phyloP scores from a whole-genome alignment of 1,140 invertebrate genomes.

The Globodera rostochiensis region DNA sequence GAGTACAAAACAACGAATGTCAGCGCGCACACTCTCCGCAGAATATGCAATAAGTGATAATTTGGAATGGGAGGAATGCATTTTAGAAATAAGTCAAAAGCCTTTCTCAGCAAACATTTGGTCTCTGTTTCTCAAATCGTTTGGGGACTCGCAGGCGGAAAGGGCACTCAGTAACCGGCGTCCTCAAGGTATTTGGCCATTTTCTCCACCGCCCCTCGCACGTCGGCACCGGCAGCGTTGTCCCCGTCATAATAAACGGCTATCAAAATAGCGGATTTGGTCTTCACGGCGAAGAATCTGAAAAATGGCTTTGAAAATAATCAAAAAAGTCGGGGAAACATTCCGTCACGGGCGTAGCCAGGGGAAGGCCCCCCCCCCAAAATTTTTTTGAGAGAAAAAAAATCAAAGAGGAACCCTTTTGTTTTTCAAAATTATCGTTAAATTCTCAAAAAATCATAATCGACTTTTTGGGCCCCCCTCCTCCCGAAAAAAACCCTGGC shows the following conservation, averaged over 20 bases:
- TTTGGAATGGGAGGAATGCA: neutral
- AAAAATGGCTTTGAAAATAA: neutral
- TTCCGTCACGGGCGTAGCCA: no score
- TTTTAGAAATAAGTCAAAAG: neutral
- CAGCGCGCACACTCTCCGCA: neutral
- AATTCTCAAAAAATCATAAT: no score
- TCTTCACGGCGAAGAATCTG: slow-evolving; percentile 59
- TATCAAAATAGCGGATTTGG: slow-evolving; percentile 56
- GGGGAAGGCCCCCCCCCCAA: no score
- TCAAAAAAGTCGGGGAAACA: neutral
- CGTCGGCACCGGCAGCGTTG: slow-evolving; percentile 49
- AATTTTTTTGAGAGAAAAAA: no score
- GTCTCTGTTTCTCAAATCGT: neutral
- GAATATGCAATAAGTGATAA: slow-evolving; percentile 1
- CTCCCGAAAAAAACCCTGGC: no score
- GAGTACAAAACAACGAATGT: neutral
- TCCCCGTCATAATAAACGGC: slow-evolving; percentile 64
- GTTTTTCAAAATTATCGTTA: neutral
- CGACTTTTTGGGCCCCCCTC: no score
- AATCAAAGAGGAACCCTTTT: no score
- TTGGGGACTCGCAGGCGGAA: neutral
- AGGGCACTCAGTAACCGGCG: slow-evolving; percentile 52
- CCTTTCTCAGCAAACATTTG: neutral
- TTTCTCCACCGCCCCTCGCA: slow-evolving; percentile 60
- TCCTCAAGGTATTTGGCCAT: slow-evolving; percentile 50